phyloP scores from a whole-genome alignment of 2,888 invertebrate species.

The Proisotoma minuta region DNA sequence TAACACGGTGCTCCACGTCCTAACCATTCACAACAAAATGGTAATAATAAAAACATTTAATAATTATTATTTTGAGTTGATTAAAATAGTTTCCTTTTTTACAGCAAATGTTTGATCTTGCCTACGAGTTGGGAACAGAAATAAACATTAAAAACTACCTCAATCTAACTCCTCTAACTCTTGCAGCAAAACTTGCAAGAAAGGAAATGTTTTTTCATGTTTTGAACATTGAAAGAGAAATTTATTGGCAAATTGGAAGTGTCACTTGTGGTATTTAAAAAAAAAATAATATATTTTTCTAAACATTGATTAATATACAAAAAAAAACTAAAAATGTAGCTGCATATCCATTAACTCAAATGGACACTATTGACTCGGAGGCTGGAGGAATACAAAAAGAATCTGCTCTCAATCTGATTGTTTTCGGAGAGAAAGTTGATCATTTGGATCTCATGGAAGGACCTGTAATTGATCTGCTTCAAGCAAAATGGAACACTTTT shows the following conservation, averaged over 20 bases:
- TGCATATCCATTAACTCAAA: conserved; percentile 88
- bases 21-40: conserved; percentile 89
- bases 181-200: conserved; percentile 87
- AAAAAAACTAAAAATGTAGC: no score
- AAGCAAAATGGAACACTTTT: conserved; percentile 97
- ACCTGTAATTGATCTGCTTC: conserved; percentile 84
- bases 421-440: conserved; percentile 79
- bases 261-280: no score
- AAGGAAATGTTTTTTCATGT: conserved; percentile 97
- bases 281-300: no score
- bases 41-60: conserved; percentile 54
- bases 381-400: conserved; percentile 83
- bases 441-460: conserved; percentile 77
- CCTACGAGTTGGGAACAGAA: conserved; percentile 88
- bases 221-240: conserved; percentile 89
- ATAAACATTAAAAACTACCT: conserved; percentile 77
- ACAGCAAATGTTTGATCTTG: conserved; percentile 86
- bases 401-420: conserved; percentile 90
- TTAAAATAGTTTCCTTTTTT: conserved; percentile 31
- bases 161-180: conserved; percentile 83
- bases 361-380: conserved; percentile 88
- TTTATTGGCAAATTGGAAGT: conserved; percentile 86
- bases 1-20: conserved; percentile 92
- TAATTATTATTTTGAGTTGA: neutral
- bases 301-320: no score